These are phyloP conservation scores for Macroramphosus scolopax DNA, from an alignment of 2,797 vertebrate genomes.

Conservation along the genomic window DNA sequence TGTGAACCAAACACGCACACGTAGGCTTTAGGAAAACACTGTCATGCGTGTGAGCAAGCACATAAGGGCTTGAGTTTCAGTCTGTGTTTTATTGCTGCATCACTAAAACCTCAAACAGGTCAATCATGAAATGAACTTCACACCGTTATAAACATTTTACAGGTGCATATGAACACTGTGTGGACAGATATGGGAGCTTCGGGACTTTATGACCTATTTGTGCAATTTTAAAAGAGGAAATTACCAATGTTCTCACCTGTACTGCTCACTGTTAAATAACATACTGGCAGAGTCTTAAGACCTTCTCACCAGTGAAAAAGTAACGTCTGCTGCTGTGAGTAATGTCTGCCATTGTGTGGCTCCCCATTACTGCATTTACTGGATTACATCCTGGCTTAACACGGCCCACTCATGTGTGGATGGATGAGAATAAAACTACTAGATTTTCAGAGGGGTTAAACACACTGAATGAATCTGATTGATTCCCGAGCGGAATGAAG, in stretches of 20 bases:
- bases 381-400: too few relatives aligned
- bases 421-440: too few relatives aligned
- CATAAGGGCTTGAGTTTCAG: constrained; percentile 8
- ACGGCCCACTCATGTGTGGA: too few relatives aligned
- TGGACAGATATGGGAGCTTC: constrained; percentile 19
- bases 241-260: constrained; percentile 15
- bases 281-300: constrained; percentile 15
- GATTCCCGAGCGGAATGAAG: too few relatives aligned
- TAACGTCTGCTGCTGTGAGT: constrained; percentile 48
- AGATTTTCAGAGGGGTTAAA: too few relatives aligned
- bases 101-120: constrained; percentile 31
- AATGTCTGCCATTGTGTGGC: constrained; percentile 42
- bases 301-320: constrained; percentile 26
- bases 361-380: too few relatives aligned
- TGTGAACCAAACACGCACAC: constrained; percentile 1
- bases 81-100: constrained; percentile 41
- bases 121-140: constrained; percentile 54
- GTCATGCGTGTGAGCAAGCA: constrained; percentile 11
- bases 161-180: constrained; percentile 23
- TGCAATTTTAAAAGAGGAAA: constrained; percentile 43
- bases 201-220: constrained; percentile 19
- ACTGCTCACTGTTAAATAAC: constrained; percentile 34
- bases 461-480: too few relatives aligned
- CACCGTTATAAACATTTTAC: constrained; percentile 63
- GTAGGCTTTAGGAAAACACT: constrained; percentile 5